phyloP scores from a whole-genome alignment of 1,140 invertebrate species.

The Sesamia nonagrioides region DNA sequence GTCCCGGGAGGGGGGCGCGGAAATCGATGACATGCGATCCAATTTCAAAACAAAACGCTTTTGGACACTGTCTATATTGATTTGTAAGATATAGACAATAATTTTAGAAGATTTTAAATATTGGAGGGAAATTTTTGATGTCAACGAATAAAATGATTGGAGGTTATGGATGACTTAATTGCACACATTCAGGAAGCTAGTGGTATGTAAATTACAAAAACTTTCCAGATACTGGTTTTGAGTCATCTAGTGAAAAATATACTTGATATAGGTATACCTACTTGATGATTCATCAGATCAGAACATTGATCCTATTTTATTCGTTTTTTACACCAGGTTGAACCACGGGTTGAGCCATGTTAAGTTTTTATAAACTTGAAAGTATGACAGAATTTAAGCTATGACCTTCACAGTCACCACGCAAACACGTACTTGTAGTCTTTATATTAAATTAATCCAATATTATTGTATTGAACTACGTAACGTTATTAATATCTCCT shows the following conservation, averaged over 20 bases:
- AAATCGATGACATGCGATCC: constrained; percentile 57
- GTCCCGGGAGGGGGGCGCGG: constrained; percentile 46
- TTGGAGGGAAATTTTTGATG: not conserved
- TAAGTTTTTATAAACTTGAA: not conserved
- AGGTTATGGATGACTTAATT: not conserved
- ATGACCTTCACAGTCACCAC: not conserved
- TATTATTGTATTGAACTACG: not conserved
- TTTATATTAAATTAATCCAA: constrained; percentile 2
- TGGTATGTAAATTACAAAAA: not conserved
- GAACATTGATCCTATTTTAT: not conserved
- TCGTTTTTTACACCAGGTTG: not conserved
- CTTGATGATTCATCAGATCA: too few species aligned
- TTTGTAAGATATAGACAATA: constrained; percentile 36
- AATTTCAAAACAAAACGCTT: constrained; percentile 63
- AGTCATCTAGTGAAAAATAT: too few species aligned
- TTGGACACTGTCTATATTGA: constrained; percentile 55
- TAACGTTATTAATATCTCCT: constrained; percentile 24
- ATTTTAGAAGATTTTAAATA: not conserved
- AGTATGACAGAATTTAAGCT: not conserved
- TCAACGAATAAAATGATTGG: too few species aligned
- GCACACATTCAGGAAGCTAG: not conserved
- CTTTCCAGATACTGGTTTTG: not conserved
- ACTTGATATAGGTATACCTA: too few species aligned
- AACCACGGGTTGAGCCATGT: too few species aligned
- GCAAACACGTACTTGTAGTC: not conserved